A percentile compares a stretch with the other conserved stretches of the same genome.
These are phyloP conservation scores for Pogona vitticeps DNA, from an alignment of 2,113 vertebrate genomes.

Conservation along the genomic window DNA sequence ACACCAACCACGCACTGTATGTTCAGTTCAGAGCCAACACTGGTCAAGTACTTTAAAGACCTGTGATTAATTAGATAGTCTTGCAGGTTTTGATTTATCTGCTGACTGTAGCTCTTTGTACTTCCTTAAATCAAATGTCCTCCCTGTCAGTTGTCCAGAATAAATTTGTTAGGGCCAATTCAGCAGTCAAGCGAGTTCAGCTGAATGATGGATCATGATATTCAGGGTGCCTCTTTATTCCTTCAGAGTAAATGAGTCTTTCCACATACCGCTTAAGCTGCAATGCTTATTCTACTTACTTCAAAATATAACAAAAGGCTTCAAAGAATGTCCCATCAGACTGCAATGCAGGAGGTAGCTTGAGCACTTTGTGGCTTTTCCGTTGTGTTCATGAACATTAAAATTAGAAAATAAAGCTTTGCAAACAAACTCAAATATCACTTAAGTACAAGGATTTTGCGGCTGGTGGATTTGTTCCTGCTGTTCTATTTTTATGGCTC, in stretches of 20 bases:
- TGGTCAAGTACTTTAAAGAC: background rate
- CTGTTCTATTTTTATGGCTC: background rate
- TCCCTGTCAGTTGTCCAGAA: background rate
- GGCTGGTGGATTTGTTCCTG: background rate
- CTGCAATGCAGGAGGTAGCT: background rate
- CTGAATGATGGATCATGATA: background rate
- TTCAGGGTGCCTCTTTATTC: background rate
- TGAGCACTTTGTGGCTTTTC: background rate
- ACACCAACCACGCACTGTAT: constrained; percentile 33
- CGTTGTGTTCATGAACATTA: background rate
- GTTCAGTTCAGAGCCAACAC: constrained; percentile 22
- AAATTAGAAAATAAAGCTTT: background rate
- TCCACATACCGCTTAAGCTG: background rate
- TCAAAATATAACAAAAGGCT: background rate
- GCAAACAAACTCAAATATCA: background rate
- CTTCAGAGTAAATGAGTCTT: constrained; percentile 1
- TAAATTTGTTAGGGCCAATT: constrained; percentile 23
- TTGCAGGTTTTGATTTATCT: constrained; percentile 45
- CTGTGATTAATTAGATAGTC: constrained; percentile 41
- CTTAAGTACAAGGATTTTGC: background rate
- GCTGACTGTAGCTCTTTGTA: constrained; percentile 35
- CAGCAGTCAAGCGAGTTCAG: constrained; percentile 8
- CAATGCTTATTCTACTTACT: background rate
- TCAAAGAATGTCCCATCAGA: background rate
- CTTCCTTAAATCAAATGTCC: constrained; percentile 38